Percentiles rank a stretch among this genome's conserved stretches.
Conservation (phyloP, 2,888 invertebrate genomes). For the Mamestra brassicae region DNA sequence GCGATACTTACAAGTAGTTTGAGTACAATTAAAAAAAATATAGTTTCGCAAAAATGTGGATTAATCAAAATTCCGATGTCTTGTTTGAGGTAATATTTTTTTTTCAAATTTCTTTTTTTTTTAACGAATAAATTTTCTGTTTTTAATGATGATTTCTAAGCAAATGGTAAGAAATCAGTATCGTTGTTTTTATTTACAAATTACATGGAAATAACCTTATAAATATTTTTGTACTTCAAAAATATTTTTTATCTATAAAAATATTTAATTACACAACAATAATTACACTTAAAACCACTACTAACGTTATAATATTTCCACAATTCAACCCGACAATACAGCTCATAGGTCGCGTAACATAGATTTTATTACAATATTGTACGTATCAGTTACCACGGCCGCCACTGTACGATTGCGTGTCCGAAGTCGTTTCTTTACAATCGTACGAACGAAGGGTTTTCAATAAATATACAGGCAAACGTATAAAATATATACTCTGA, state of each 20-base stretch:
- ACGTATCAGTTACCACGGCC: conserved; percentile 73
- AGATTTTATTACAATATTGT: conserved; percentile 64
- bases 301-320: conserved; percentile 28
- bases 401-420: conserved; percentile 85
- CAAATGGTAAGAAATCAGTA: background rate
- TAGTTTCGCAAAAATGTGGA: conserved; percentile 68
- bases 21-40: conserved; percentile 30
- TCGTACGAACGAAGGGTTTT: conserved; percentile 88
- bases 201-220: background rate
- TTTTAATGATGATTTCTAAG: background rate
- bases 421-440: conserved; percentile 89
- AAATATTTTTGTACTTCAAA: background rate
- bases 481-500: conserved; percentile 71
- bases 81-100: conserved; percentile 72
- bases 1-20: conserved; percentile 55
- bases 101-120: background rate
- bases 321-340: conserved; percentile 44
- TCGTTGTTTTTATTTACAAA: too few relatives aligned
- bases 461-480: conserved; percentile 85
- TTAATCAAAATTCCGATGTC: conserved; percentile 69
- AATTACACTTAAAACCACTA: background rate
- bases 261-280: conserved; percentile 5
- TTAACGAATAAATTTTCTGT: background rate
- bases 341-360: conserved; percentile 48
- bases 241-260: background rate